Conservation (phyloP, 2,888 invertebrate genomes). For the Plebejus argus region DNA sequence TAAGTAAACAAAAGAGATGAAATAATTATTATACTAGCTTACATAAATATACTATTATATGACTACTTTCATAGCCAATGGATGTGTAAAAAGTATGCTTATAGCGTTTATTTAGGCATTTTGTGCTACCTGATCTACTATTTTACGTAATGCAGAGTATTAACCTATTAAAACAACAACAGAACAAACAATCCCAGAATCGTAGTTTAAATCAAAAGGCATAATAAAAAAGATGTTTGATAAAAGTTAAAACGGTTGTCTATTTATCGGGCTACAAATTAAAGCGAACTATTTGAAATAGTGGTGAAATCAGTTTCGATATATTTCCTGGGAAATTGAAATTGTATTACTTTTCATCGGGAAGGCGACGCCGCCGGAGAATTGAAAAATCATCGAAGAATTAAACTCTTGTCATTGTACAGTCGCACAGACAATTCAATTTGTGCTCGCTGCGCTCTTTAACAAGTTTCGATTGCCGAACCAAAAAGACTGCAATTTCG, state of each 20-base stretch:
- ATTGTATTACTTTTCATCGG: constrained; percentile 32
- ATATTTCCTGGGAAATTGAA: constrained; percentile 26
- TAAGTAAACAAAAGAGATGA: too few species aligned
- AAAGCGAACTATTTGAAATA: not conserved
- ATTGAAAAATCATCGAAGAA: constrained; percentile 35
- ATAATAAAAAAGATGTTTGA: not conserved
- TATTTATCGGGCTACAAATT: constrained; percentile 2
- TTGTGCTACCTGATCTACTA: too few species aligned
- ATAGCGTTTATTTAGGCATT: too few species aligned
- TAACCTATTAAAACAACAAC: too few species aligned
- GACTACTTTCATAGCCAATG: too few species aligned
- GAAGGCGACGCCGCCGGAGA: constrained; percentile 31
- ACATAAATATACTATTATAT: too few species aligned
- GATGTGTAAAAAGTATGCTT: too few species aligned
- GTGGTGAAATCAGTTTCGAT: constrained; percentile 19
- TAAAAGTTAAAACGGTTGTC: not conserved
- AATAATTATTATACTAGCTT: too few species aligned
- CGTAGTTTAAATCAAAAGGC: not conserved
- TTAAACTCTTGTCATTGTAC: constrained; percentile 27
- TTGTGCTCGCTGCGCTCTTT: constrained; percentile 35
- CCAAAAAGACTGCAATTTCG: constrained; percentile 29
- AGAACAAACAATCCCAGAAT: not conserved
- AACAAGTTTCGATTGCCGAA: constrained; percentile 35
- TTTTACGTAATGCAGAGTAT: too few species aligned
- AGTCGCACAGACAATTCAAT: constrained; percentile 39